phyloP scores from a whole-genome alignment of 2,113 vertebrate species.

The Dendropsophus ebraccatus region DNA sequence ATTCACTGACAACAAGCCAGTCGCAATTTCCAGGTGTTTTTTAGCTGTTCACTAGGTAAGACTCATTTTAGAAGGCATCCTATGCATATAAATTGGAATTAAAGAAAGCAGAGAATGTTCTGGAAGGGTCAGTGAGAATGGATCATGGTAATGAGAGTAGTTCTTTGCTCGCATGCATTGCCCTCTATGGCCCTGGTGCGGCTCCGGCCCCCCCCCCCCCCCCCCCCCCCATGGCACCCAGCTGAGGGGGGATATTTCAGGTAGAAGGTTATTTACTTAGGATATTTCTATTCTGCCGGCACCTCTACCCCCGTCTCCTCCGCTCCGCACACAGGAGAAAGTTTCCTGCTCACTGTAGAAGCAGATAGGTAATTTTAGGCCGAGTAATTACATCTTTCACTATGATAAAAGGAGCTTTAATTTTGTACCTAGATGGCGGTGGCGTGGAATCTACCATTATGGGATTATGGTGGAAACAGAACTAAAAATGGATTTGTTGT shows the following conservation, averaged over 20 bases:
- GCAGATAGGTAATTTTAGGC: slow-evolving; percentile 42
- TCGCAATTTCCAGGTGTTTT: too few relatives aligned
- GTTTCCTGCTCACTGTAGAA: slow-evolving; percentile 8
- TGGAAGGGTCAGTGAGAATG: not conserved
- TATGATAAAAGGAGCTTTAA: slow-evolving; percentile 52
- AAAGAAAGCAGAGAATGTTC: not conserved
- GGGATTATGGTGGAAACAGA: slow-evolving; percentile 7
- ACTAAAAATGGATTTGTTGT: slow-evolving; percentile 6
- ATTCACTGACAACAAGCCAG: not conserved
- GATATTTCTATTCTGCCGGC: slow-evolving; percentile 30
- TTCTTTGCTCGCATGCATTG: not conserved
- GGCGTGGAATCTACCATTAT: slow-evolving; percentile 39
- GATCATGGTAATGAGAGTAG: not conserved
- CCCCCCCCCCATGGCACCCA: not conserved
- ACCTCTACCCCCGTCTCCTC: not conserved
- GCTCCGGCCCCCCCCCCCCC: not conserved
- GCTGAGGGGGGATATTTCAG: slow-evolving; percentile 14
- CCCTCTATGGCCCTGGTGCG: not conserved
- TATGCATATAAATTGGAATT: not conserved
- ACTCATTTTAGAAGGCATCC: not conserved
- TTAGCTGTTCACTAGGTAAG: not conserved
- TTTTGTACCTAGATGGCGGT: slow-evolving; percentile 53
- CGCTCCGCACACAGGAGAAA: slow-evolving; percentile 1
- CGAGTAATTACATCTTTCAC: slow-evolving; percentile 41
- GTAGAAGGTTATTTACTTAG: slow-evolving; percentile 15